Evolutionary conservation across 2,888 invertebrate genomes (phyloP), one percentile per base, ranked within the genome.

Genomic region (Patella ulyssiponensis): DNA sequence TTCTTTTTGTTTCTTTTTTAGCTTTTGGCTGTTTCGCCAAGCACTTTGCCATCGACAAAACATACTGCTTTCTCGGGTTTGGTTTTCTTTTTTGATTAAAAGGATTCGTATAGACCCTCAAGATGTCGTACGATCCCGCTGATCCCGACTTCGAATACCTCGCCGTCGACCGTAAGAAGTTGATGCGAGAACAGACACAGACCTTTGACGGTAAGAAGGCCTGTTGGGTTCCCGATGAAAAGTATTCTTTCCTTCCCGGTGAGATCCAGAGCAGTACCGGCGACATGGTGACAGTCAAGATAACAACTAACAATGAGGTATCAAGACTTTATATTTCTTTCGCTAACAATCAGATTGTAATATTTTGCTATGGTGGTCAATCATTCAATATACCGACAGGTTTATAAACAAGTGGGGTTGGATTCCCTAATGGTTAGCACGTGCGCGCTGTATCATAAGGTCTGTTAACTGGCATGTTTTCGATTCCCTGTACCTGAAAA

Each of bases 221-320:
- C 92, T 98, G 98, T 94, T 99, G 99, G 99, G 96, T 99, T 87
- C 98, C 98, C 90, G 96, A 97, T 93, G 97, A 98, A 90, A 98
- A 98, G 94, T 98, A 99, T 92, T 98, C 99, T 91, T 99, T 96
- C 94, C 92, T 98, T 90, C 95, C 97, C 93, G 98, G 97, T 92
- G 98, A 98, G 93, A 98, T 99, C 93, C 96, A 96, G 94, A 97
- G 97, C 92, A 98, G 98, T 94, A 98, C 98, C 94, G 99, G 98
- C 89, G 99, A 99, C 87, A 94, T 98, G 92, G 97, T 98, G 93
- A 95, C 96, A 93, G 98, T 99, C 92, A 94, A 94, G 91, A 94
- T 97, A 86, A 96, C 96, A 87, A 96, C 95, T 51, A 86, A 84
- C 73, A 82, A 81, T 9, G 9, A 9, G 64, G 64, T 64, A 44